Base-by-base conservation (phyloP, 2,888 invertebrate species). In the Xestia ashworthii region DNA sequence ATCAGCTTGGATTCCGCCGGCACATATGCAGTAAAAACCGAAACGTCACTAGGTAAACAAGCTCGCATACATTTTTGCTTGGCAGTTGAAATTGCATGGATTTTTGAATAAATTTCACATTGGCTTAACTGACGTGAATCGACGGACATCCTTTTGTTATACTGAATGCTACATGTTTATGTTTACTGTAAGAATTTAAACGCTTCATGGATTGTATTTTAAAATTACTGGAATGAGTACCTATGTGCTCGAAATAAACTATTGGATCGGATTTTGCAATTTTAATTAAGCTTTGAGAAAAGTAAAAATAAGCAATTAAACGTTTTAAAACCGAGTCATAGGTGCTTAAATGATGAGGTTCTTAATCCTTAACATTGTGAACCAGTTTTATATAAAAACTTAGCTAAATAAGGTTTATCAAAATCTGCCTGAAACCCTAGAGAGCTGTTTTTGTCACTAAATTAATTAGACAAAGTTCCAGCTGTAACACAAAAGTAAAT, bases 51-150 rank as follows among this genome's bases (percentile, higher is more conserved):
- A 46, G n/a, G 72, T 78, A 82, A 84, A 85, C 65, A 85, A 74
- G 71, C 71, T 64, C 44, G 64, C 77, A 41, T 74, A 74, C 41
- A 75, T 77, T 85, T 75, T 83, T 78, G 74, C 67, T 70, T 68
- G 66, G 50, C 76, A 55, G 78, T 80, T 71, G 62, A 70, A 85
- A 78, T 83, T 85, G 74, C 67, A 81, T 58, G 83, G 69, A 67
- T 76, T 74, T 85, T 83, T 84, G 73, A 76, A 81, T 84, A 78
- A 74, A 85, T 78, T 82, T 83, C 62, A 81, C 69, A 76, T 80
- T 72, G 83, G 48, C 68, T 83, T 81, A 78, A 77, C 81, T 75
- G 78, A 69, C 70, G 55, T 73, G 53, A 46, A 74, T 81, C 75
- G 75, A 81, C 84, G 65, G 81, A 71, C 70, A 81, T 78, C 73